Conservation (phyloP, 2,113 vertebrate genomes). For the Serinus canaria region DNA sequence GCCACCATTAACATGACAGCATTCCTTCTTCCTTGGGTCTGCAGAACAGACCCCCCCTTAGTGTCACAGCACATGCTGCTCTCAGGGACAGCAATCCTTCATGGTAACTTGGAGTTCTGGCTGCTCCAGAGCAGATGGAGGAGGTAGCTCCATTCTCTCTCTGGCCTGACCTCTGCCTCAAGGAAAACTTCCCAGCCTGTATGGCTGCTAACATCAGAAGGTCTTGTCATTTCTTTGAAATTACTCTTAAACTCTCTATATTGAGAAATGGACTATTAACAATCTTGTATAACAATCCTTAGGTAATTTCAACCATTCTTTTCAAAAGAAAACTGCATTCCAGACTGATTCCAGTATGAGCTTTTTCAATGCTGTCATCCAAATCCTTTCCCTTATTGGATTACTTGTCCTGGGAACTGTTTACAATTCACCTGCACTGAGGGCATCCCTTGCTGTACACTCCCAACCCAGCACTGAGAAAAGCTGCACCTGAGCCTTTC, state of each 20-base stretch:
- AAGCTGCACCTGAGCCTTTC: not conserved
- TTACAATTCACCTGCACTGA: not conserved
- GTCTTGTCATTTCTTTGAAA: not conserved
- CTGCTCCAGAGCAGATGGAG: not conserved
- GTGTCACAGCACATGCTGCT: not conserved
- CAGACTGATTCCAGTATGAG: not conserved
- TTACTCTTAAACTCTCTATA: not conserved
- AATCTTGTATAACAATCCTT: not conserved
- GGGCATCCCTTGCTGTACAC: not conserved
- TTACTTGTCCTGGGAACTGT: not conserved
- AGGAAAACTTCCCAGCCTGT: not conserved
- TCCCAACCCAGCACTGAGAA: not conserved
- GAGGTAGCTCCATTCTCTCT: not conserved
- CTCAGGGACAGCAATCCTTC: not conserved
- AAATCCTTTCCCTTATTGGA: not conserved
- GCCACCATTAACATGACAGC: not conserved
- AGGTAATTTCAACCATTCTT: not conserved
- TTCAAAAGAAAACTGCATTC: not conserved
- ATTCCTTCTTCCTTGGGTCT: not conserved
- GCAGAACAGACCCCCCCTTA: not conserved
- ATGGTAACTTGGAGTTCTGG: fast-evolving
- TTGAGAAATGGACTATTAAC: not conserved
- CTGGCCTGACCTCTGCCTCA: not conserved
- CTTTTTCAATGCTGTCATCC: not conserved
- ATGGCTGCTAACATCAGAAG: not conserved